phyloP scores from a whole-genome alignment of 2,797 vertebrate genomes.

The Clarias platycephalus region DNA sequence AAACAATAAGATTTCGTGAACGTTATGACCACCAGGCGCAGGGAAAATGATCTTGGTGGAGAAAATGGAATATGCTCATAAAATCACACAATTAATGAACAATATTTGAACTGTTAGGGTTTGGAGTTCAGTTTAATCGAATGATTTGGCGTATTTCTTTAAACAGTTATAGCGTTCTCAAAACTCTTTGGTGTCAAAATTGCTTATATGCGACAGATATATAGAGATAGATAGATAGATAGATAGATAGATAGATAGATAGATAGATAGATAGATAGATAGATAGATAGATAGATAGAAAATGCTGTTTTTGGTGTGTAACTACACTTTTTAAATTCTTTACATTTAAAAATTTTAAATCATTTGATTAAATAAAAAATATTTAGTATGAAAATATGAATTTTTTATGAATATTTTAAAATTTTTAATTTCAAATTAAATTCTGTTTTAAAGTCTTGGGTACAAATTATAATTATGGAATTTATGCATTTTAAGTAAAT shows the following conservation, averaged over 20 bases:
- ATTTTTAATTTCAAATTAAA: not conserved
- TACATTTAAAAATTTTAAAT: not conserved
- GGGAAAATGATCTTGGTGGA: not conserved
- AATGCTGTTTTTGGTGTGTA: not conserved
- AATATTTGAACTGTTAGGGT: not conserved
- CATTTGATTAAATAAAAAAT: too few relatives aligned
- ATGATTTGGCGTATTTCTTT: not conserved
- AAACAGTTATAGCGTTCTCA: not conserved
- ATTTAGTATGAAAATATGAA: not conserved
- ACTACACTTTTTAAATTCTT: not conserved
- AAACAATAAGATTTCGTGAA: not conserved
- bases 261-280: not conserved
- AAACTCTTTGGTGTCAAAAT: not conserved
- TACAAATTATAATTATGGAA: not conserved
- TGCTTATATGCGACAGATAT: not conserved
- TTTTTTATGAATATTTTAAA: not conserved
- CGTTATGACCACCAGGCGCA: not conserved
- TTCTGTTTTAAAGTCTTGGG: not conserved
- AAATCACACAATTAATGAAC: not conserved
- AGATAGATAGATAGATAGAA: not conserved
- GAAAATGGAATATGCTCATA: not conserved
- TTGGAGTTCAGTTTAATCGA: not conserved
- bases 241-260: not conserved
- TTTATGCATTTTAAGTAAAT: not conserved
- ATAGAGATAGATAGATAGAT: not conserved